These are phyloP conservation scores for Adelges cooleyi DNA, from an alignment of 1,140 invertebrate genomes.

Conservation along the genomic window DNA sequence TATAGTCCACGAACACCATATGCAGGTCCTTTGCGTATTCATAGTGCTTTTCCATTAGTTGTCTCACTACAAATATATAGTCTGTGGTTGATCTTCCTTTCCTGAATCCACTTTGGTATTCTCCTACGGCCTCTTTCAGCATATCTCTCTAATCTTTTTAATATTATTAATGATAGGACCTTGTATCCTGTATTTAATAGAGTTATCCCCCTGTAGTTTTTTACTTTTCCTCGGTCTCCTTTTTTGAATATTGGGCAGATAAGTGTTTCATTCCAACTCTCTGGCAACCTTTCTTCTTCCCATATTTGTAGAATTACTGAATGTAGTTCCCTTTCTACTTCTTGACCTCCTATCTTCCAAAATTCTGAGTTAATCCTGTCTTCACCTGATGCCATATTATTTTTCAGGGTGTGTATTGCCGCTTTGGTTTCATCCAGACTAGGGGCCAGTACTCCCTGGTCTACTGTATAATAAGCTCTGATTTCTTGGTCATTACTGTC, in stretches of 20 bases:
- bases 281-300: not conserved
- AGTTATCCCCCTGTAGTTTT: not conserved
- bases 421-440: not conserved
- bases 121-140: not conserved
- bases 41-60: not conserved
- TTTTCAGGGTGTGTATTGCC: not conserved
- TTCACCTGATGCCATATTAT: not conserved
- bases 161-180: not conserved
- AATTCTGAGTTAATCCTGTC: conserved; percentile 1
- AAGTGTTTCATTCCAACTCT: not conserved
- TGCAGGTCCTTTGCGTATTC: not conserved
- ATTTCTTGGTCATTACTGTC: not conserved
- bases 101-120: not conserved
- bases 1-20: not conserved
- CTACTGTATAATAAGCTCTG: conserved; percentile 1
- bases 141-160: not conserved
- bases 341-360: not conserved
- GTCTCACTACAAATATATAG: not conserved
- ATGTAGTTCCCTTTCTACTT: not conserved
- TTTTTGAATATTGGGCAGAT: not conserved
- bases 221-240: not conserved
- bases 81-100: not conserved
- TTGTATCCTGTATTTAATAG: not conserved
- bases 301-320: not conserved
- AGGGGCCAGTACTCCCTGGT: not conserved